Evolutionary conservation across 2,797 vertebrate genomes (phyloP).

Genomic region (Micromesistius poutassou): DNA sequence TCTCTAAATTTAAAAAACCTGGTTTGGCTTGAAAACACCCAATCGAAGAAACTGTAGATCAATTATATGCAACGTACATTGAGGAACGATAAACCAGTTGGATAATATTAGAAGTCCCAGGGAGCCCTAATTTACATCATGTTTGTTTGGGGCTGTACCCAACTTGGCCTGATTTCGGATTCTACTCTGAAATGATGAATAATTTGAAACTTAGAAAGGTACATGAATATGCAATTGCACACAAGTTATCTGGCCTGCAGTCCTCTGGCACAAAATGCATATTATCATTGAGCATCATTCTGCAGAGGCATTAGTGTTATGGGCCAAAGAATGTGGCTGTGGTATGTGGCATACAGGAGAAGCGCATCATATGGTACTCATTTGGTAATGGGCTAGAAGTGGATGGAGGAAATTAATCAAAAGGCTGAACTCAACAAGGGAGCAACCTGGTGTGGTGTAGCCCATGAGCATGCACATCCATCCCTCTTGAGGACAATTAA

Average conservation of each 20-base stretch:
- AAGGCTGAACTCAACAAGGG: constrained; percentile 36
- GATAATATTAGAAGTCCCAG: neutral
- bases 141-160: constrained; percentile 24
- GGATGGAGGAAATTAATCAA: constrained; percentile 60
- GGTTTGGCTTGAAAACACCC: neutral
- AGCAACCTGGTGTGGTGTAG: constrained; percentile 46
- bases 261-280: neutral
- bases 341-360: constrained; percentile 21
- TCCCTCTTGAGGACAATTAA: constrained; percentile 53
- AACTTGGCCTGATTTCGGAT: constrained; percentile 35
- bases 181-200: neutral
- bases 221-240: neutral
- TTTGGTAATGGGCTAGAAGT: constrained; percentile 37
- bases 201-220: neutral
- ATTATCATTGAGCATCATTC: neutral
- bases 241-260: neutral
- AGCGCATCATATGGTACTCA: constrained; percentile 48
- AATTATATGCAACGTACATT: neutral
- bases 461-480: constrained; percentile 34
- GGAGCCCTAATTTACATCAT: constrained; percentile 3
- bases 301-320: neutral
- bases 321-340: constrained; percentile 39
- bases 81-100: constrained; percentile 1
- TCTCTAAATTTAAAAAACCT: neutral
- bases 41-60: neutral